These are phyloP conservation scores for Apamea crenata DNA, from an alignment of 2,888 invertebrate species.

Conservation along the genomic window DNA sequence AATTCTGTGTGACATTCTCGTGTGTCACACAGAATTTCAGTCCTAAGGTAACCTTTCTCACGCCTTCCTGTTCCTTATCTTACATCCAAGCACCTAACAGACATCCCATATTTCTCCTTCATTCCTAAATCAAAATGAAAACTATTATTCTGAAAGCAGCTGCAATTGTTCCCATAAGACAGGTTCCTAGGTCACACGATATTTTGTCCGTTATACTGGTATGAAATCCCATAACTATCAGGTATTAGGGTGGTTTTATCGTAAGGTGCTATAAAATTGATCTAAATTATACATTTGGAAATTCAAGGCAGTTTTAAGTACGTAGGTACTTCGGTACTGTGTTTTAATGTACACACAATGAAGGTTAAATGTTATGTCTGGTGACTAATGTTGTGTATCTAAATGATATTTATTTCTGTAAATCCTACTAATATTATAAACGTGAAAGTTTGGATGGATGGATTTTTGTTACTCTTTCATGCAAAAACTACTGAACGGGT, in stretches of 20 bases:
- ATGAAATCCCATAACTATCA: constrained; percentile 18
- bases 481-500: too few relatives aligned
- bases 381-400: not conserved
- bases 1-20: too few relatives aligned
- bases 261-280: not conserved
- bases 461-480: too few relatives aligned
- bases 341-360: too few relatives aligned
- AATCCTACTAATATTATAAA: too few relatives aligned
- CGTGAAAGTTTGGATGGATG: too few relatives aligned
- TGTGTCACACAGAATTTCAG: not conserved
- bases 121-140: constrained; percentile 58
- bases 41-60: not conserved
- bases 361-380: not conserved
- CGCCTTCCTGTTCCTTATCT: not conserved
- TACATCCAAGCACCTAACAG: constrained; percentile 8
- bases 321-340: not conserved
- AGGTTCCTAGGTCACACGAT: constrained; percentile 42
- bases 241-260: not conserved
- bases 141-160: constrained; percentile 52
- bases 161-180: constrained; percentile 47
- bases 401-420: too few relatives aligned
- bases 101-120: constrained; percentile 34
- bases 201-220: constrained; percentile 32
- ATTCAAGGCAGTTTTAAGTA: not conserved
- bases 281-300: not conserved